These are phyloP conservation scores for Indri indri DNA, from an alignment of 2,113 vertebrate genomes.

Conservation along the genomic window DNA sequence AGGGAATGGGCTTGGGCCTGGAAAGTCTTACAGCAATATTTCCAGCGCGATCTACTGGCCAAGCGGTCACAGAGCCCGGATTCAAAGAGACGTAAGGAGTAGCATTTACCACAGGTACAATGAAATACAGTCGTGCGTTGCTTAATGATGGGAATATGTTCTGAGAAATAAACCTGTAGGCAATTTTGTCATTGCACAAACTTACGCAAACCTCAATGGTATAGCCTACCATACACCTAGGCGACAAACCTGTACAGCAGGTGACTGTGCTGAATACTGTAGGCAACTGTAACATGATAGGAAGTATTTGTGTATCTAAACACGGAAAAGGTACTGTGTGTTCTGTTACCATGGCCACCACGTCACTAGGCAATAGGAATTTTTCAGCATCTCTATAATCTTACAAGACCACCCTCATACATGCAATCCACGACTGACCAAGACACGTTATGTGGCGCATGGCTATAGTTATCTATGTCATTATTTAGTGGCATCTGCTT, in stretches of 20 bases:
- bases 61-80: background rate
- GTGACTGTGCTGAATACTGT: background rate
- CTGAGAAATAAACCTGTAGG: no score
- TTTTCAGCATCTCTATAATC: background rate
- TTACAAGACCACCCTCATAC: background rate
- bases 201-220: background rate
- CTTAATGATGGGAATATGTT: background rate
- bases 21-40: background rate
- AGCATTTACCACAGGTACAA: no score
- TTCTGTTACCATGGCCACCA: background rate
- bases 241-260: background rate
- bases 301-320: background rate
- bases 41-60: background rate
- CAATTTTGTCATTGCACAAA: background rate
- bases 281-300: background rate
- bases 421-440: background rate
- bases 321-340: background rate
- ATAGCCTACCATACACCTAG: background rate
- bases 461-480: background rate
- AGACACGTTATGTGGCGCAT: background rate
- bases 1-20: background rate
- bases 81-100: background rate
- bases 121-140: background rate
- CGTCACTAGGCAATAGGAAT: background rate
- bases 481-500: background rate